phyloP scores from a whole-genome alignment of 2,797 vertebrate genomes.

The Rhabdophis nuchalis region DNA sequence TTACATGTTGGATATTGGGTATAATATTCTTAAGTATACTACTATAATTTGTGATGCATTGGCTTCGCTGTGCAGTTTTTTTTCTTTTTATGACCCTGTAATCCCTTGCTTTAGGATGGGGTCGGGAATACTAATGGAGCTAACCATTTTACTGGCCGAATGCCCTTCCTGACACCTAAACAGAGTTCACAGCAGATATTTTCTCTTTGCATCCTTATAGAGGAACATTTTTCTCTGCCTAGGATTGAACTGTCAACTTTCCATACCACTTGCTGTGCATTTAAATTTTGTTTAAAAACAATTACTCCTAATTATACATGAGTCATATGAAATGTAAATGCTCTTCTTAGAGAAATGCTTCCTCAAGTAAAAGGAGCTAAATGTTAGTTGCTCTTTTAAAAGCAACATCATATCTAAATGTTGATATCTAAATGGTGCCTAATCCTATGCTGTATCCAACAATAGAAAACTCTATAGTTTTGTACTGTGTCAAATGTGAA shows the following conservation, averaged over 20 bases:
- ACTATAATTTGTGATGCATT: neutral
- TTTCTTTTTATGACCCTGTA: neutral
- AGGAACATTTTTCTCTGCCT: neutral
- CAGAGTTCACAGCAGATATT: neutral
- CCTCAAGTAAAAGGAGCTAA: neutral
- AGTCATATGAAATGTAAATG: neutral
- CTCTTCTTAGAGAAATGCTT: neutral
- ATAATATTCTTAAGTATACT: neutral
- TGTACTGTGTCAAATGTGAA: neutral
- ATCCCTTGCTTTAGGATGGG: neutral
- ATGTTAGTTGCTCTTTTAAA: neutral
- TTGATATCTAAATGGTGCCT: neutral
- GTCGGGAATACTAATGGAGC: neutral
- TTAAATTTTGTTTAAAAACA: neutral
- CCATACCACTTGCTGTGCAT: neutral
- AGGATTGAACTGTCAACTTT: neutral
- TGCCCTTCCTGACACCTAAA: neutral
- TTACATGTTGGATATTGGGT: neutral
- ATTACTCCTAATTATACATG: neutral
- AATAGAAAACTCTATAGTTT: neutral
- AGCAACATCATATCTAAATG: neutral
- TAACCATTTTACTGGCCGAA: neutral
- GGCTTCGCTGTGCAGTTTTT: neutral
- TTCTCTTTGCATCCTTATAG: neutral
- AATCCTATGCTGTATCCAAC: neutral